Conservation (phyloP, 2,113 vertebrate species). For the Varanus komodoensis region DNA sequence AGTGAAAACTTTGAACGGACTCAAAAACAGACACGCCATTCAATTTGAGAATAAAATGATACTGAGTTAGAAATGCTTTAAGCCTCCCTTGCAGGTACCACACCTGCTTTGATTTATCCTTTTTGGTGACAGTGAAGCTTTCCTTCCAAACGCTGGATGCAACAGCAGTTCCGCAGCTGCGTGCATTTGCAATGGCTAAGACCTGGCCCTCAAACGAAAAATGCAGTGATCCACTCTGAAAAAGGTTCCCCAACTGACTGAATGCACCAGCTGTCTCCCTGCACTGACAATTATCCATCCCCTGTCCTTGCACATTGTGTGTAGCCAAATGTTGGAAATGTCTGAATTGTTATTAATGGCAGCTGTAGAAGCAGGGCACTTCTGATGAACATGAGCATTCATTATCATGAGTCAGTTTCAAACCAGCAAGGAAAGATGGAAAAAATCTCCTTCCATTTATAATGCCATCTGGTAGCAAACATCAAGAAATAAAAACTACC, state of each 20-base stretch:
- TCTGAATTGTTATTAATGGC: neutral
- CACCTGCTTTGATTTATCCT: too few species aligned
- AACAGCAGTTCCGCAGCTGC: neutral
- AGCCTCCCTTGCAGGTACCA: neutral
- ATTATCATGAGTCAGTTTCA: neutral
- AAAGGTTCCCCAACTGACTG: neutral
- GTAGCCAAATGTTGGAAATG: conserved; percentile 8
- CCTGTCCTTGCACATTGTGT: neutral
- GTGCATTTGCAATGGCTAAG: neutral
- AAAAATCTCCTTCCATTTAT: neutral
- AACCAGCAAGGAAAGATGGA: neutral
- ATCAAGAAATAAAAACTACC: neutral
- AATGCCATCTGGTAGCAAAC: neutral
- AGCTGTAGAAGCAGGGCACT: neutral
- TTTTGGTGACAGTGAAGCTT: neutral
- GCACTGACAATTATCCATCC: neutral
- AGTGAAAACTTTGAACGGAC: neutral
- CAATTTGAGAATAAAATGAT: neutral
- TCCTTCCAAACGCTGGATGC: neutral
- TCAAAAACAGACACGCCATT: neutral
- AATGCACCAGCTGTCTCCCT: conserved; percentile 1
- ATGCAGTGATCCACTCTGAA: neutral
- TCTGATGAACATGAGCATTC: neutral
- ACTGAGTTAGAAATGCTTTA: neutral
- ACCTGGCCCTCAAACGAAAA: neutral